Evolutionary conservation across 1,140 invertebrate species (phyloP).

Genomic region (Anastrepha obliqua): DNA sequence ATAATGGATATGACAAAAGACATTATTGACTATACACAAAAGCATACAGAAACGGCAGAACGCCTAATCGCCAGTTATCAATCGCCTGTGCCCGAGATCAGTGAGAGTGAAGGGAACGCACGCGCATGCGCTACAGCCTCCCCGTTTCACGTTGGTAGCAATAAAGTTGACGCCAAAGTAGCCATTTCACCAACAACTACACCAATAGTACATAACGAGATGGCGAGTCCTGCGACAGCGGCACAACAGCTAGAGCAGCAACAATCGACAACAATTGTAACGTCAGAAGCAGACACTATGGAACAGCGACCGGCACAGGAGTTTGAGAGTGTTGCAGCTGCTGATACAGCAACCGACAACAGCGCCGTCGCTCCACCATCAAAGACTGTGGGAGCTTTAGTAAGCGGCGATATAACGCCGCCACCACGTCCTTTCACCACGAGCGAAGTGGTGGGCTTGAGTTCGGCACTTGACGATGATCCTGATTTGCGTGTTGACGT

Average conservation of each 20-base stretch:
- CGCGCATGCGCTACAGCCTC: conserved; percentile 7
- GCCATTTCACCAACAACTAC: background rate
- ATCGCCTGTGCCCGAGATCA: conserved; percentile 23
- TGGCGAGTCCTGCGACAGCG: background rate
- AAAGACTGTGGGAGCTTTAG: background rate
- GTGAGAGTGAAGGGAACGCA: conserved; percentile 14
- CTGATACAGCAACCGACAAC: conserved; percentile 18
- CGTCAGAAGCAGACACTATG: background rate
- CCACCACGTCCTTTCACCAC: conserved; percentile 70
- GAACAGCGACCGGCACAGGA: conserved; percentile 6
- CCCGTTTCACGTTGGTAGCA: conserved; percentile 1
- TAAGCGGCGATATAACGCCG: conserved; percentile 61
- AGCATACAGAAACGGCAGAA: conserved; percentile 65
- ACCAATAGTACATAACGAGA: background rate
- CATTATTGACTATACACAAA: conserved; percentile 67
- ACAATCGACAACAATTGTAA: background rate
- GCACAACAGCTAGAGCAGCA: background rate
- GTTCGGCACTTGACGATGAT: conserved; percentile 63
- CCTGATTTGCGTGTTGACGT: conserved; percentile 65
- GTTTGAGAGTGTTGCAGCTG: background rate
- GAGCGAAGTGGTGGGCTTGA: conserved; percentile 67
- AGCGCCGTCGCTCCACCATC: conserved; percentile 56
- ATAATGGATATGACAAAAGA: conserved; percentile 73
- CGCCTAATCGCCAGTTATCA: conserved; percentile 33
- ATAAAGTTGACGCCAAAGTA: conserved; percentile 9